Percentiles rank a stretch among this genome's conserved stretches.
phyloP scores from a whole-genome alignment of 2,113 vertebrate genomes.

The Chascanopsetta lugubris region DNA sequence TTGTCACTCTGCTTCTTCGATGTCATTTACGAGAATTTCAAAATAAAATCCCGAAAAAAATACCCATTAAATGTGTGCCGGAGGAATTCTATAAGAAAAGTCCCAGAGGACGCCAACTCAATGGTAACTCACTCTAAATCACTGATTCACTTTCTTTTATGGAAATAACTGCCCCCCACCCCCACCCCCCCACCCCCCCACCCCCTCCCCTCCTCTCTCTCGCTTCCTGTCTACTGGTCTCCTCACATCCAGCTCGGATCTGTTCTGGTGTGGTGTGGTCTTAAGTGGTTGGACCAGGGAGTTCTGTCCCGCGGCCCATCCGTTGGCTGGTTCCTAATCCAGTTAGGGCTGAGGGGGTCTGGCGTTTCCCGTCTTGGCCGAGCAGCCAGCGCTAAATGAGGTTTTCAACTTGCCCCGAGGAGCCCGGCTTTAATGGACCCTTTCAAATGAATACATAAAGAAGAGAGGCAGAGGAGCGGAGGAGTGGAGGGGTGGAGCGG shows the following conservation, averaged over 20 bases:
- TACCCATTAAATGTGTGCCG: neutral
- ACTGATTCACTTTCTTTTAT: conserved; percentile 31
- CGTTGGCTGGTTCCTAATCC: conserved; percentile 81
- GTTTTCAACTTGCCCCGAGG: conserved; percentile 80
- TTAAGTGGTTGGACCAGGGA: conserved; percentile 73
- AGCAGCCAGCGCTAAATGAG: conserved; percentile 78
- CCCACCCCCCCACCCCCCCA: neutral
- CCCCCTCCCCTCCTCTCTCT: neutral
- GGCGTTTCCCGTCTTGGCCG: conserved; percentile 81
- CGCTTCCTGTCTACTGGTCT: conserved; percentile 14
- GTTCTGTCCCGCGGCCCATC: conserved; percentile 80
- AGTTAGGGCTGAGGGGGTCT: conserved; percentile 77
- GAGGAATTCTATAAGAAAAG: neutral
- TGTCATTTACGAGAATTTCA: too few species aligned
- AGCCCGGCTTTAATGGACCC: conserved; percentile 81
- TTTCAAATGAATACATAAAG: conserved; percentile 72
- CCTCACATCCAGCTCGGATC: conserved; percentile 37
- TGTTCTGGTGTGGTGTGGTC: conserved; percentile 58
- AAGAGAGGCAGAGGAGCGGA: conserved; percentile 48
- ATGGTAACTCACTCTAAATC: neutral
- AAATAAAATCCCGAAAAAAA: neutral
- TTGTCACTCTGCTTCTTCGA: too few species aligned
- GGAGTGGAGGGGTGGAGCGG: too few species aligned
- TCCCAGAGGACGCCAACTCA: neutral
- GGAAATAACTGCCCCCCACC: conserved; percentile 35